These are phyloP conservation scores for Cercopithecus diana DNA, from an alignment of 2,797 vertebrate genomes.

Conservation along the genomic window DNA sequence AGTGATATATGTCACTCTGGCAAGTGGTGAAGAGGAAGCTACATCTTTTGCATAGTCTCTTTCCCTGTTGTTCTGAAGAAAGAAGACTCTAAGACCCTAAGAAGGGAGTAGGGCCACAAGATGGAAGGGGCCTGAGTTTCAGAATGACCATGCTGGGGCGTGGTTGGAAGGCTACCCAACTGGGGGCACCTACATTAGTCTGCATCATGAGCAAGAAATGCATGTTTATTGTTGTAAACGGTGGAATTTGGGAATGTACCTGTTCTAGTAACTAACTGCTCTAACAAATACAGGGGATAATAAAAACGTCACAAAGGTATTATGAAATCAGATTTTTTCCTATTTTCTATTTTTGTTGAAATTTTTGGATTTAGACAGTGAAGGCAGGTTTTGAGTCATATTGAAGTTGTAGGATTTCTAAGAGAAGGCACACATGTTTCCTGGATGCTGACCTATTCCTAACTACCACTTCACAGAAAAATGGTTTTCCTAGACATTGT, in stretches of 20 bases:
- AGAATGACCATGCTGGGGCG: background rate
- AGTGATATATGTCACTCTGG: background rate
- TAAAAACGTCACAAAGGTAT: background rate
- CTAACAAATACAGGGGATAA: background rate
- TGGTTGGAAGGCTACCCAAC: background rate
- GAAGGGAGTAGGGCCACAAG: background rate
- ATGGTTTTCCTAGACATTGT: background rate
- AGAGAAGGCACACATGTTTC: background rate
- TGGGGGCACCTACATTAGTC: background rate
- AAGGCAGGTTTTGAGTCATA: background rate
- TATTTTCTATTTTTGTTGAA: background rate
- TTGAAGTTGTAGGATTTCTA: background rate
- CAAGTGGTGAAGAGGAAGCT: background rate
- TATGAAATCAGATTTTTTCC: background rate
- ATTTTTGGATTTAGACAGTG: background rate
- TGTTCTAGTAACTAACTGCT: background rate
- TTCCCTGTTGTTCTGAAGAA: background rate
- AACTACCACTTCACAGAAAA: background rate
- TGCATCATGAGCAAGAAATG: background rate
- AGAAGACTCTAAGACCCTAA: background rate
- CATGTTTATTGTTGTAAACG: background rate
- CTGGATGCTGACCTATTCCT: background rate
- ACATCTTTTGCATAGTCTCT: background rate
- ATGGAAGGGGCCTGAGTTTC: background rate
- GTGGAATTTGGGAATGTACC: background rate